phyloP scores from a whole-genome alignment of 2,888 invertebrate species.

The Machimus atricapillus region DNA sequence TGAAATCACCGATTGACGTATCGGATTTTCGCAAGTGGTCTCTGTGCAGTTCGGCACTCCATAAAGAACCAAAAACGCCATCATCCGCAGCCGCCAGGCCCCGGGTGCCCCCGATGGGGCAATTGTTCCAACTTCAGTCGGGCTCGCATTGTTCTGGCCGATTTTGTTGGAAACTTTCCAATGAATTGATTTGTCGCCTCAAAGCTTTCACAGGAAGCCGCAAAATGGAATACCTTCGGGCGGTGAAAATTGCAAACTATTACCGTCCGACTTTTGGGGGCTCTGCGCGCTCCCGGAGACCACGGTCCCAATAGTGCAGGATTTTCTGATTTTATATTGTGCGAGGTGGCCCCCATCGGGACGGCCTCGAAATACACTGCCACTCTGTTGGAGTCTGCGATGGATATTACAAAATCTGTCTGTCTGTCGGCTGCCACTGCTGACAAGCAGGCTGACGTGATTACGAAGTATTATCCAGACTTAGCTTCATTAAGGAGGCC shows the following conservation, averaged over 20 bases:
- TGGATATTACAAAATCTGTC: slow-evolving; percentile 10
- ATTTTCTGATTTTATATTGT: not conserved
- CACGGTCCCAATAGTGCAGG: not conserved
- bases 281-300: not conserved
- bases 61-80: slow-evolving; percentile 31
- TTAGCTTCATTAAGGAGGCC: not conserved
- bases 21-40: slow-evolving; percentile 34
- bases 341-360: not conserved
- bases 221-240: slow-evolving; percentile 46
- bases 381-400: not conserved
- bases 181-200: slow-evolving; percentile 54
- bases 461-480: not conserved
- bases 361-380: not conserved
- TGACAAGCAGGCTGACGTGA: not conserved
- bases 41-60: slow-evolving; percentile 15
- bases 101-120: not conserved
- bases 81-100: not conserved
- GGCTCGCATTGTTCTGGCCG: not conserved
- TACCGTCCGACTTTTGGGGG: slow-evolving; percentile 1
- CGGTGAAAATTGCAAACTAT: slow-evolving; percentile 33
- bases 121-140: slow-evolving; percentile 32
- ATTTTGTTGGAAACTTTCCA: slow-evolving; percentile 51
- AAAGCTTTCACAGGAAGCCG: slow-evolving; percentile 50
- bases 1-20: slow-evolving; percentile 26
- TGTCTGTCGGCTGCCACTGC: not conserved